phyloP scores from a whole-genome alignment of 2,113 vertebrate species.

The Astur gentilis region DNA sequence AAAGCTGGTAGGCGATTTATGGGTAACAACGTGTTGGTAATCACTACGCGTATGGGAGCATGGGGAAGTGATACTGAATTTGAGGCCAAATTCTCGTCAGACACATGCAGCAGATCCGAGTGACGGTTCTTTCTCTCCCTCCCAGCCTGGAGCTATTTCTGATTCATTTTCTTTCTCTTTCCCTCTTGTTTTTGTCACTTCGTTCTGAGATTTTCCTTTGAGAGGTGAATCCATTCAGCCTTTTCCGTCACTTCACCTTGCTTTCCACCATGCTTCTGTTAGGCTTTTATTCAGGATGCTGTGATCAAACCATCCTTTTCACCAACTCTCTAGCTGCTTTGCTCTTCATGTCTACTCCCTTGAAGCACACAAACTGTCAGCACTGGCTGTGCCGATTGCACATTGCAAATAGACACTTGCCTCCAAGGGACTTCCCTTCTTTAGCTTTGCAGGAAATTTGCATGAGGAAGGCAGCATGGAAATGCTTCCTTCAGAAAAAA shows the following conservation, averaged over 20 bases:
- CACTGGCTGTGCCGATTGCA: neutral
- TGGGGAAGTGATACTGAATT: neutral
- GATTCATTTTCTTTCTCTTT: conserved; percentile 19
- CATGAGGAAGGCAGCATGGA: neutral
- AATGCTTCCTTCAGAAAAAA: neutral
- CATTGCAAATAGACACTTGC: neutral
- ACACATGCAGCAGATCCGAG: neutral
- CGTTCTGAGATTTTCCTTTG: conserved; percentile 21
- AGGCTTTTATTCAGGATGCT: neutral
- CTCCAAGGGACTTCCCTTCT: neutral
- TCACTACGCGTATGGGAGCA: neutral
- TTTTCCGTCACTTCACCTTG: neutral
- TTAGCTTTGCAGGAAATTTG: neutral
- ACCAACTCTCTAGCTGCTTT: conserved; percentile 18
- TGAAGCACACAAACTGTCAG: neutral
- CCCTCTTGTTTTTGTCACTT: conserved; percentile 17
- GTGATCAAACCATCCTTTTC: neutral
- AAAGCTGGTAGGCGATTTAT: neutral
- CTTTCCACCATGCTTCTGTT: conserved; percentile 3
- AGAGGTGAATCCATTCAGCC: neutral
- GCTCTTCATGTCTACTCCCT: conserved; percentile 39
- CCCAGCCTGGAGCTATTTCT: neutral
- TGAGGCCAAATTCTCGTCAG: neutral
- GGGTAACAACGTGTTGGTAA: neutral
- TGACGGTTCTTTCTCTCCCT: neutral